Evolutionary conservation across 2,797 vertebrate genomes (phyloP).

Genomic region (Trachops cirrhosus): DNA sequence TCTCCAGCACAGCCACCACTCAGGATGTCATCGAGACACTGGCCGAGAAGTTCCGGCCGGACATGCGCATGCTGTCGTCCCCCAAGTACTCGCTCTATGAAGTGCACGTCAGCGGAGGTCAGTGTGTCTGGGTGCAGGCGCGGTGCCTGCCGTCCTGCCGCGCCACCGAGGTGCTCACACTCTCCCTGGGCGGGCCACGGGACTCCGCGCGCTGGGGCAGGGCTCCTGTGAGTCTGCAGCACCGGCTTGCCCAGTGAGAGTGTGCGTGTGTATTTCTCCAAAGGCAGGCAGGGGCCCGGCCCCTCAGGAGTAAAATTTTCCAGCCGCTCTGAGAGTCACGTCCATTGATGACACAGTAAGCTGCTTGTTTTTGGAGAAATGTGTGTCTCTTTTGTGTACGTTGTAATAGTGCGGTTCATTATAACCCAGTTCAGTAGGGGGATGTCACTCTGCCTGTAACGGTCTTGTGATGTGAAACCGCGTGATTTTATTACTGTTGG

Average conservation of each 20-base stretch:
- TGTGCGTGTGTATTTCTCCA: not conserved
- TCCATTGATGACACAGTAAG: fast-evolving
- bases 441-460: not conserved
- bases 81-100: slow-evolving; percentile 97
- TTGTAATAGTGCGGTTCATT: no score
- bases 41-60: slow-evolving; percentile 97
- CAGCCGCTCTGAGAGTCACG: not conserved
- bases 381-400: not conserved
- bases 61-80: slow-evolving; percentile 99
- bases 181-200: no score
- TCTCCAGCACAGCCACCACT: slow-evolving; percentile 97
- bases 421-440: not conserved
- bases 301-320: not conserved
- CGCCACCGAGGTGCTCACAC: not conserved
- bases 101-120: slow-evolving; percentile 98
- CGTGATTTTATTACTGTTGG: not conserved
- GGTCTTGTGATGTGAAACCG: not conserved
- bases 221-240: not conserved
- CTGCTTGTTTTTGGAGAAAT: not conserved
- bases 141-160: not conserved
- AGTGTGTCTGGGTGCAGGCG: slow-evolving; percentile 58
- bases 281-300: not conserved
- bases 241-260: no score
- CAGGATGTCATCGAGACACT: slow-evolving; percentile 98
- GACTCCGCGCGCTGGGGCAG: not conserved